Evolutionary conservation across 2,113 vertebrate species (phyloP).

Genomic region (Ibidorhyncha struthersii): DNA sequence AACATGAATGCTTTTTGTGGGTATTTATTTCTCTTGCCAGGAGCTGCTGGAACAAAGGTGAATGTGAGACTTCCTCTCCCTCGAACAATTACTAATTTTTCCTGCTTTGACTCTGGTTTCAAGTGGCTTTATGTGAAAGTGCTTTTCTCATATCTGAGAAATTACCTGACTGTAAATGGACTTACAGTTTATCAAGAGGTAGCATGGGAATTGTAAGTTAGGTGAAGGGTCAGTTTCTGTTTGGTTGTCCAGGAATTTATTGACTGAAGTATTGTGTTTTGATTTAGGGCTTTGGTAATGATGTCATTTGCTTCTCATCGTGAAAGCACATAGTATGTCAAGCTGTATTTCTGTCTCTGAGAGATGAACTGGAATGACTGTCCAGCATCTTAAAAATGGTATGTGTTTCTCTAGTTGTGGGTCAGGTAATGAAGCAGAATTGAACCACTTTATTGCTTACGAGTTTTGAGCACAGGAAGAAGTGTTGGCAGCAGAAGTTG

Average conservation of each 20-base stretch:
- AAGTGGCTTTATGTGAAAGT: background rate
- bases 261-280: background rate
- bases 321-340: background rate
- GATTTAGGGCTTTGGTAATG: background rate
- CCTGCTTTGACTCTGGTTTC: background rate
- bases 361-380: background rate
- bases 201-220: background rate
- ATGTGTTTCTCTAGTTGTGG: background rate
- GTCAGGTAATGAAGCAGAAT: background rate
- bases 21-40: constrained; percentile 31
- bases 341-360: background rate
- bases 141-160: background rate
- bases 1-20: background rate
- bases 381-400: background rate
- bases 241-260: background rate
- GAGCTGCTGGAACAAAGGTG: constrained; percentile 35
- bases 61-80: constrained; percentile 25
- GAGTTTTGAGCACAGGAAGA: background rate
- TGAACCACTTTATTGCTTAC: background rate
- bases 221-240: background rate
- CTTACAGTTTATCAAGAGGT: background rate
- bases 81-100: constrained; percentile 4
- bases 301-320: background rate
- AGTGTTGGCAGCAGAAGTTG: background rate
- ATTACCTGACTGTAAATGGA: background rate